Base-by-base conservation (phyloP, 2,888 invertebrate genomes). In the Pyrochroa serraticornis region DNA sequence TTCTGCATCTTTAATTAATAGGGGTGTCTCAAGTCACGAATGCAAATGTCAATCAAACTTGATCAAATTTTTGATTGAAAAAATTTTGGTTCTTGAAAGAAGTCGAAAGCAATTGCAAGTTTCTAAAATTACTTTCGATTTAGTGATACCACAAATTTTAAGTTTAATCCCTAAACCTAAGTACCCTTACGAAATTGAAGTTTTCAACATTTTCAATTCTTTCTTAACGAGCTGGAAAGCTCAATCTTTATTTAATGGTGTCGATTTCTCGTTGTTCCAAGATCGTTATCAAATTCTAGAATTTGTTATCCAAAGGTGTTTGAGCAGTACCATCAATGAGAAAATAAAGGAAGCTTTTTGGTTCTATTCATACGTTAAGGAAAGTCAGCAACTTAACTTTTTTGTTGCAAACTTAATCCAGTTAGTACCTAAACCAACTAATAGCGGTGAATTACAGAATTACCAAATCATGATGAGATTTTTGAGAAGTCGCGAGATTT, bases 221-320 rank as follows among this genome's bases (percentile, higher is more conserved):
- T 58, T 61, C 41, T 33, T 63, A 31, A 45, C 36, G 12, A 44
- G 53, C 8, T 34, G 44, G 10, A 34, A 48, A 34, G 22, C 56
- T 13, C 39, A 41, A 36, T 7, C 34, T 6, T 12, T 51, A 10
- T 12, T 52, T 7, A 41, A 38, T 7, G 37, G 43, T 30, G 34
- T 59, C 7, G 22, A 43, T 12, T 13, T 62, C 1, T 7, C 45
- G n/a, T 32, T 22, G 1, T 54, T 42, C 31, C 33, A 36, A 13
- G 42, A 39, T 6, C 33, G 22, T 3, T 22, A 57, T 32, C 32
- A 37, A 12, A 38, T 54, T 34, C 32, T 49, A 10, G 13, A 12
- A 3, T 7, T 49, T 6, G 39, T 49, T 2, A 41, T 41, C 14
- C 33, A 22, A n/a, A 41, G 9, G 12, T 7, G 39, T n/a, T 33